Percentiles rank a stretch among this genome's conserved stretches.
phyloP scores from a whole-genome alignment of 1,140 invertebrate genomes.

The Drosophila simulans region DNA sequence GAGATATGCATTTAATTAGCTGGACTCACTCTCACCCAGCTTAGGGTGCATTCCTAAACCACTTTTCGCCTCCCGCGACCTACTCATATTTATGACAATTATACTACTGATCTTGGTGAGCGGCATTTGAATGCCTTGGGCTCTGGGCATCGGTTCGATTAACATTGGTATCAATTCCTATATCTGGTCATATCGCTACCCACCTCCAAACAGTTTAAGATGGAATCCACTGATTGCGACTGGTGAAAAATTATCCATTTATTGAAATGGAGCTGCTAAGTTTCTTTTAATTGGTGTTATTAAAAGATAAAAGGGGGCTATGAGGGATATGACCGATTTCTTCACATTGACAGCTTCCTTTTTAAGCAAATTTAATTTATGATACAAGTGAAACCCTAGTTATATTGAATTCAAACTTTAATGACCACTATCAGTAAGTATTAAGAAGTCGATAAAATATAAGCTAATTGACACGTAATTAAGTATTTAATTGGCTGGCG shows the following conservation, averaged over 20 bases:
- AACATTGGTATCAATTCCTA: slow-evolving; percentile 7
- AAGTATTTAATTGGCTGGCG: slow-evolving; percentile 21
- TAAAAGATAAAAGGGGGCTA: background rate
- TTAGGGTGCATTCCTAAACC: slow-evolving; percentile 27
- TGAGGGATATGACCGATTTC: background rate
- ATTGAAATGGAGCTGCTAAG: slow-evolving; percentile 29
- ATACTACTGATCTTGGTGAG: slow-evolving; percentile 26
- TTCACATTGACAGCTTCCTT: background rate
- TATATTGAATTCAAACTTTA: no score
- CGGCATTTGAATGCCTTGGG: background rate
- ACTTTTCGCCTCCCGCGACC: slow-evolving; percentile 4
- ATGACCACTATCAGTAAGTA: background rate
- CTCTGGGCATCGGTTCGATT: no score
- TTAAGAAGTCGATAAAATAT: background rate
- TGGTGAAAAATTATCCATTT: slow-evolving; percentile 25
- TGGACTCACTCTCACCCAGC: slow-evolving; percentile 14
- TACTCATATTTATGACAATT: slow-evolving; percentile 3
- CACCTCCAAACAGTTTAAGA: slow-evolving; percentile 2
- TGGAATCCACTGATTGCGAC: slow-evolving; percentile 19
- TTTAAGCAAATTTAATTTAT: background rate
- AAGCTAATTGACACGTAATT: slow-evolving; percentile 3
- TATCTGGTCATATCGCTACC: slow-evolving; percentile 1
- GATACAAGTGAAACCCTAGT: no score
- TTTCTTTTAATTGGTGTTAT: slow-evolving; percentile 14
- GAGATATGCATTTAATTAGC: slow-evolving; percentile 33